phyloP scores from a whole-genome alignment of 2,888 invertebrate species.

The Pristionchus arcanus region DNA sequence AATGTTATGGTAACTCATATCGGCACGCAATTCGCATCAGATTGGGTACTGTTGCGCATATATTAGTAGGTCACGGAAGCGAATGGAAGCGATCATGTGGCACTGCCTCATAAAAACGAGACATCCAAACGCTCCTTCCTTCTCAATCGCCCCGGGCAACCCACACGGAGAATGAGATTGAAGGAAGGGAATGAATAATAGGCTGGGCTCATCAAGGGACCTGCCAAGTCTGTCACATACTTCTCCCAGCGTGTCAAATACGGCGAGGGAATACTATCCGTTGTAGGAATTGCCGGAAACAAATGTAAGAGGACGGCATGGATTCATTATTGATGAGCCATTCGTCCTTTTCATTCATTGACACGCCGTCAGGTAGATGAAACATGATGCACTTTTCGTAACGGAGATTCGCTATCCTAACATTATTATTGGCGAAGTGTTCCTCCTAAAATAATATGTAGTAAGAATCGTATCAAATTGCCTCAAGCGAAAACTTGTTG shows the following conservation, averaged over 20 bases:
- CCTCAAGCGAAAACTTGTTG: background rate
- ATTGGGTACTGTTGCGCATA: background rate
- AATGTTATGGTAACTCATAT: background rate
- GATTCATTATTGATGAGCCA: slow-evolving; percentile 4
- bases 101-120: background rate
- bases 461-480: background rate
- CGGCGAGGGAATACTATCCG: no score
- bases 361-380: background rate
- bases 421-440: background rate
- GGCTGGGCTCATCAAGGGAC: background rate
- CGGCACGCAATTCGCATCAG: no score
- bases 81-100: background rate
- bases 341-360: background rate
- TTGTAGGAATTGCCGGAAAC: background rate
- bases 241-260: no score
- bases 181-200: background rate
- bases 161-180: background rate
- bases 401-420: background rate
- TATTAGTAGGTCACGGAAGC: background rate
- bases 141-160: background rate
- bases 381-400: background rate
- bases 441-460: background rate
- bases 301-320: background rate
- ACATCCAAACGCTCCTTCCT: background rate
- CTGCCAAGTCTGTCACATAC: background rate